These are phyloP conservation scores for Austrofundulus limnaeus DNA, from an alignment of 2,113 vertebrate species.

Conservation along the genomic window DNA sequence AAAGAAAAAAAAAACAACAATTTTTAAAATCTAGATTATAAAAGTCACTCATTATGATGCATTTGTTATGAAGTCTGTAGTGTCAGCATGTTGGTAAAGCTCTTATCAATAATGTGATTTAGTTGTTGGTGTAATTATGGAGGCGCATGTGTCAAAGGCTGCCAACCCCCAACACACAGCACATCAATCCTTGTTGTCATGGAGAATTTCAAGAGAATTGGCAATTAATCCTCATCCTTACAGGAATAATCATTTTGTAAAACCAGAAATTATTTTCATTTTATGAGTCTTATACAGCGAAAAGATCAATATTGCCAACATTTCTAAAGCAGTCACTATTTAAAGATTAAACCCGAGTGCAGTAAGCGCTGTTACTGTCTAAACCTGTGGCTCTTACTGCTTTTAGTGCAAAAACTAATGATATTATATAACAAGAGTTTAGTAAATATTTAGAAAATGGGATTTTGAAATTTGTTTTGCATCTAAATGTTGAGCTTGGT, in stretches of 20 bases:
- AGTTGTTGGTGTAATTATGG: rapidly evolving
- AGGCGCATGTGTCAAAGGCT: background rate
- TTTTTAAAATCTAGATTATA: too few species aligned
- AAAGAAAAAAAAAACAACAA: too few species aligned
- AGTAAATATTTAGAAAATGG: too few species aligned
- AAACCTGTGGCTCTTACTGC: background rate
- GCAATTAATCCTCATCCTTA: background rate
- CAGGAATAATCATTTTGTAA: conserved; percentile 21
- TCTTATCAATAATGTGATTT: too few species aligned
- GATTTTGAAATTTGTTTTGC: background rate
- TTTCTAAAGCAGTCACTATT: conserved; percentile 62
- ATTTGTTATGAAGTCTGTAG: too few species aligned
- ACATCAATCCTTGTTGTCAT: background rate
- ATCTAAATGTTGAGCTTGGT: conserved; percentile 29
- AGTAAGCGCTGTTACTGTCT: background rate
- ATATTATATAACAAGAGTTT: background rate
- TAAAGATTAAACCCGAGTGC: conserved; percentile 48
- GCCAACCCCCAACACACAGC: conserved; percentile 13
- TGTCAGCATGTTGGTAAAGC: too few species aligned
- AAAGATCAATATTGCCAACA: conserved; percentile 25
- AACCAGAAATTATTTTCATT: conserved; percentile 67
- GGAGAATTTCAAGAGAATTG: background rate
- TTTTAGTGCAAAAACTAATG: background rate
- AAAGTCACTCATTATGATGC: too few species aligned
- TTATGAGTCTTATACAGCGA: conserved; percentile 64